Percentiles rank a stretch among this genome's conserved stretches.
phyloP scores from a whole-genome alignment of 2,888 invertebrate genomes.

The Plusia festucae region DNA sequence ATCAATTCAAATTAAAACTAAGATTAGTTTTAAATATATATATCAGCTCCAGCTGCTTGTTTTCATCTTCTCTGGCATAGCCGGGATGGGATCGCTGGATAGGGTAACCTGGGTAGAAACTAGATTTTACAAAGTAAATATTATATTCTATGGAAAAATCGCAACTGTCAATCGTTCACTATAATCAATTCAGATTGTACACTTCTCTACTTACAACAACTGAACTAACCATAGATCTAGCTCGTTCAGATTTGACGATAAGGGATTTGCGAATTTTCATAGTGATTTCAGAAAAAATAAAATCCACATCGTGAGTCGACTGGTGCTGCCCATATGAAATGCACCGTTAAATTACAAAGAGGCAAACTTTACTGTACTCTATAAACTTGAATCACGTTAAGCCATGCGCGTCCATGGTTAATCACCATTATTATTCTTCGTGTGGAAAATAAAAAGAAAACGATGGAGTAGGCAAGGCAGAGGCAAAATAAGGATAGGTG shows the following conservation, averaged over 20 bases:
- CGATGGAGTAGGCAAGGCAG: conserved; percentile 81
- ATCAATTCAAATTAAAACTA: conserved; percentile 20
- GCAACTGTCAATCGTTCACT: conserved; percentile 51
- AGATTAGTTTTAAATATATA: conserved; percentile 41
- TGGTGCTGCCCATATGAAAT: conserved; percentile 85
- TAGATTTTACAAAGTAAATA: conserved; percentile 72
- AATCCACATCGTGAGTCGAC: conserved; percentile 85
- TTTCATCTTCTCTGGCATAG: conserved; percentile 85
- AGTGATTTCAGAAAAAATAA: conserved; percentile 51
- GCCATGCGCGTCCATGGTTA: conserved; percentile 86
- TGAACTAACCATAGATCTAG: conserved; percentile 41
- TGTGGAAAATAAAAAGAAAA: conserved; percentile 66
- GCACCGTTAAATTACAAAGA: conserved; percentile 73
- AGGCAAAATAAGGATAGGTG: conserved; percentile 86
- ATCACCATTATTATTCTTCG: conserved; percentile 72
- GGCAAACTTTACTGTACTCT: conserved; percentile 67
- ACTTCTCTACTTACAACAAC: conserved; percentile 1
- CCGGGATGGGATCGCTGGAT: conserved; percentile 87
- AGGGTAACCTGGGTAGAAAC: conserved; percentile 86
- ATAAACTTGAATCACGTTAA: conserved; percentile 71
- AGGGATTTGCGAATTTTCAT: conserved; percentile 74
- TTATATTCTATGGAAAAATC: conserved; percentile 74
- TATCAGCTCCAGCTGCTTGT: conserved; percentile 87
- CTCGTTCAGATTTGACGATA: conserved; percentile 29
- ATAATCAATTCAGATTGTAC: conserved; percentile 44